Evolutionary conservation across 64 coral and sea anemone species (phyloP).

Genomic region (Anthopleura sola): DNA sequence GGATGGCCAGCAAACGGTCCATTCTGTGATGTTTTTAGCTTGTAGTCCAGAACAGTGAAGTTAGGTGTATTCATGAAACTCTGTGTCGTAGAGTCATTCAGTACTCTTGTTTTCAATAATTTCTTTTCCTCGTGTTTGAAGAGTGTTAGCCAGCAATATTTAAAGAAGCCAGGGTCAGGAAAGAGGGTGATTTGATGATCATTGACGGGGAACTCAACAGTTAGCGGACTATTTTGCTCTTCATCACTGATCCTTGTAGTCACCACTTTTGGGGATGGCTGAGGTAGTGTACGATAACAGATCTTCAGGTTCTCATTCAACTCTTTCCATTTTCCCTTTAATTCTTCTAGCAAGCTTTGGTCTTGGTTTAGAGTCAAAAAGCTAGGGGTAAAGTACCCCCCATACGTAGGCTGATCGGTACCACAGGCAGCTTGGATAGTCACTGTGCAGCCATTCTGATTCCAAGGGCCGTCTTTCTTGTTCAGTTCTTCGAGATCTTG

Average conservation of each 20-base stretch:
- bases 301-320: constrained; percentile 5
- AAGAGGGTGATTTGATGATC: constrained; percentile 8
- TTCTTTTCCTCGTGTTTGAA: background rate
- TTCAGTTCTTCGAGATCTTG: constrained; percentile 4
- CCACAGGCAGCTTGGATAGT: constrained; percentile 59
- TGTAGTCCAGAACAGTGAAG: constrained; percentile 32
- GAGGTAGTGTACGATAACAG: background rate
- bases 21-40: background rate
- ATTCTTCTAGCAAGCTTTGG: background rate
- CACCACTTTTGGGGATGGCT: constrained; percentile 25
- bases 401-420: background rate
- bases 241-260: constrained; percentile 26
- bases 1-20: constrained; percentile 7
- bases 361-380: constrained; percentile 36
- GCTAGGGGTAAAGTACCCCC: constrained; percentile 50
- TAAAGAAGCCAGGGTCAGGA: constrained; percentile 31
- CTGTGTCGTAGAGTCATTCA: background rate
- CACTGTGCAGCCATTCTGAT: constrained; percentile 12
- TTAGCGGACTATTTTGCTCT: background rate
- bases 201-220: background rate
- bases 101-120: background rate
- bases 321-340: background rate
- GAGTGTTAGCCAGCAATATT: background rate
- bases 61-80: background rate
- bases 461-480: background rate